phyloP scores from a whole-genome alignment of 2,888 invertebrate species.

The Ornithoptera alexandrae region DNA sequence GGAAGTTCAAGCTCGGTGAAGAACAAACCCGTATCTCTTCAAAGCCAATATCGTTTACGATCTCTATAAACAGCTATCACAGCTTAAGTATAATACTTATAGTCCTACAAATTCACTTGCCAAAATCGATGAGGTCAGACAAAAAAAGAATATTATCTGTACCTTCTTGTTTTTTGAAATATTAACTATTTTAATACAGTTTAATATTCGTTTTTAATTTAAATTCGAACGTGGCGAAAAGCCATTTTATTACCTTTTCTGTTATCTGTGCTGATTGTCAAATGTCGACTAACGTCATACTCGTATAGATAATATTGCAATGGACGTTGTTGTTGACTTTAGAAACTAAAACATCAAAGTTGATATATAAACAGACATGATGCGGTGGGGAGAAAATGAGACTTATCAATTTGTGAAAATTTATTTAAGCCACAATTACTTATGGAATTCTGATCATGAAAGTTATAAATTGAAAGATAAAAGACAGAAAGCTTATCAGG shows the following conservation, averaged over 20 bases:
- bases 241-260: background rate
- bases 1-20: too few species aligned
- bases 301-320: too few species aligned
- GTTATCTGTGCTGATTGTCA: background rate
- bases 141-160: too few species aligned
- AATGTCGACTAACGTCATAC: background rate
- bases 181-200: background rate
- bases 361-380: slow-evolving; percentile 31
- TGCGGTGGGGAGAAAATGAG: slow-evolving; percentile 69
- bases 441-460: slow-evolving; percentile 64
- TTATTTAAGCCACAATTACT: slow-evolving; percentile 60
- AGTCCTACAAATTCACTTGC: too few species aligned
- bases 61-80: too few species aligned
- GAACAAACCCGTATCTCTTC: too few species aligned
- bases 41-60: too few species aligned
- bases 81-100: too few species aligned
- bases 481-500: slow-evolving; percentile 54
- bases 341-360: background rate
- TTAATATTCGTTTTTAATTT: background rate
- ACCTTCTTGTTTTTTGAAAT: background rate
- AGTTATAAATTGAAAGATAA: slow-evolving; percentile 57
- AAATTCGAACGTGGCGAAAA: background rate
- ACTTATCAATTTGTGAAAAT: slow-evolving; percentile 70
- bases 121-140: too few species aligned
- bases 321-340: too few species aligned